Percentiles rank a stretch among this genome's conserved stretches.
Conservation (phyloP, 2,797 vertebrate species). For the Tadarida brasiliensis region DNA sequence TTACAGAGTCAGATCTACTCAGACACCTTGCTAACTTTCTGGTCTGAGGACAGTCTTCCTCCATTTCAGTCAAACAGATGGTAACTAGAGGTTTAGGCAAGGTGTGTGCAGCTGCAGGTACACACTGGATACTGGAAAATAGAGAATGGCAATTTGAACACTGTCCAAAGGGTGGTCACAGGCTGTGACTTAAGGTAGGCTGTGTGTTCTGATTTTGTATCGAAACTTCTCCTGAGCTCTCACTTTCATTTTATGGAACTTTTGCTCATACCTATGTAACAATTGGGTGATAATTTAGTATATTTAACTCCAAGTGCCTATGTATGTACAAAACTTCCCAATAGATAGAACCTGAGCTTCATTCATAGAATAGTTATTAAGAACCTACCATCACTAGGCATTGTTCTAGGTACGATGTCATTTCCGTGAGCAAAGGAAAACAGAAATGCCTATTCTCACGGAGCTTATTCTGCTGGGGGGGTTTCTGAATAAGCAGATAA, state of each 20-base stretch:
- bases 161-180: neutral
- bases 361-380: neutral
- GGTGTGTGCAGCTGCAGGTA: neutral
- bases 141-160: neutral
- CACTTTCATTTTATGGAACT: neutral
- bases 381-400: neutral
- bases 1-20: neutral
- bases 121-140: neutral
- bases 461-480: neutral
- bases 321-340: neutral
- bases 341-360: neutral
- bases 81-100: neutral
- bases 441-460: neutral
- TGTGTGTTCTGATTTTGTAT: neutral
- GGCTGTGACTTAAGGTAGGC: neutral
- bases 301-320: neutral
- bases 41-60: neutral
- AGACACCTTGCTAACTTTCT: neutral
- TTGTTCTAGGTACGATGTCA: neutral
- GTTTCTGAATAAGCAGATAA: neutral
- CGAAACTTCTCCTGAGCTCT: neutral
- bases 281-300: neutral
- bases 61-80: neutral
- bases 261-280: neutral
- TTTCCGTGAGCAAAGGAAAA: neutral